Base-by-base conservation (phyloP, 2,113 vertebrate species). In the Rhinolophus sinicus region DNA sequence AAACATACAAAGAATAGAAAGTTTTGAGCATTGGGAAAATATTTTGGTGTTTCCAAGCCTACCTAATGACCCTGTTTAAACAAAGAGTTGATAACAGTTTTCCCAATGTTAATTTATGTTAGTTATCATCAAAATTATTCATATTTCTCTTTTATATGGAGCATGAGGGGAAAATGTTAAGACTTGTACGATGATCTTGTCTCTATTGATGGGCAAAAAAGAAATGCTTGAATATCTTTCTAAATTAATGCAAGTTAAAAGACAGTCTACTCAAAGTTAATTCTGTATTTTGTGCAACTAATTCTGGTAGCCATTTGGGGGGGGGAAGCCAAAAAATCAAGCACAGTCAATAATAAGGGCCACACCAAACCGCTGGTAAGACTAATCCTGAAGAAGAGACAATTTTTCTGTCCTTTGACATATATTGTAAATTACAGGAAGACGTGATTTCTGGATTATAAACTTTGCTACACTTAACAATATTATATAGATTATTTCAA, bases 71-170 rank as follows among this genome's bases (percentile, higher is more conserved):
- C 30, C 67, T 90, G 16, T 52, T 60, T 67, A 72, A 93, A 62
- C 19, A 24, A 62, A 96, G 70, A 70, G 2, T 26, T 91, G 58
- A 3, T 73, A 88, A 60, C 1, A 58, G 75, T 38, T 81, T 88
- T 69, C 73, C n/a, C 65, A 58, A 86, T 89, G 15, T 95, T 83
- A 70, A 28, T 76, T 78, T 12, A 0, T 78, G 24, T 94, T 86
- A 33, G 6, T n/a, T 87, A 85, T 44, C 88, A 44, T 92, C 30
- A 90, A 92, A 92, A 89, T 83, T 70, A 62, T 47, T 85, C 10
- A 82, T 93, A 94, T 64, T 77, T 94, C 52, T 85, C 52, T 35
- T 70, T 80, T 88, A 35, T 70, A 14, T 38, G 77, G 62, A 83
- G 87, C 9, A 6, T 3, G 0, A 2, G 33, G 9, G 7, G 0